These are phyloP conservation scores for Lymantria monacha DNA, from an alignment of 2,888 invertebrate genomes.

Conservation along the genomic window DNA sequence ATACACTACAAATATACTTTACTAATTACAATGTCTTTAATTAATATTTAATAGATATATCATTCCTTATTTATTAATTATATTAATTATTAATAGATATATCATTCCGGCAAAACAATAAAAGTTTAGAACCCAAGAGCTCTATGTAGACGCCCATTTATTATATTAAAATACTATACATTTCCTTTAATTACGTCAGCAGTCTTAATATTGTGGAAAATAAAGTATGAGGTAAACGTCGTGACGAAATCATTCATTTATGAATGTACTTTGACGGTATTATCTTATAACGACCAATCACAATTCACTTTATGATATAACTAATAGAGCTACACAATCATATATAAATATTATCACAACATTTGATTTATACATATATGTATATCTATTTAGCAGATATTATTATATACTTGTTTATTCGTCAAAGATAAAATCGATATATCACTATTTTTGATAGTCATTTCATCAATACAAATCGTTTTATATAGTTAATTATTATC, in stretches of 20 bases:
- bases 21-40: too few relatives aligned
- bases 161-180: too few relatives aligned
- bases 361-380: not conserved
- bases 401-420: conserved; percentile 22
- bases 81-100: too few relatives aligned
- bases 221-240: conserved; percentile 9
- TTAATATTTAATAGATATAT: too few relatives aligned
- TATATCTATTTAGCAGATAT: not conserved
- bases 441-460: conserved; percentile 9
- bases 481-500: too few relatives aligned
- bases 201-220: too few relatives aligned
- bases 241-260: conserved; percentile 29
- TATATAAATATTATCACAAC: conserved; percentile 11
- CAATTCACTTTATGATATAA: conserved; percentile 14
- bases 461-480: not conserved
- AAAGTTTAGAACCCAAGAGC: too few relatives aligned
- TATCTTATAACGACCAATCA: conserved; percentile 46
- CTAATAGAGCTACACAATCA: conserved; percentile 12
- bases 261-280: conserved; percentile 26
- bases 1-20: too few relatives aligned
- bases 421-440: conserved; percentile 24
- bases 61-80: too few relatives aligned
- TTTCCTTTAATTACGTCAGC: too few relatives aligned
- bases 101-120: too few relatives aligned
- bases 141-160: too few relatives aligned